Percentiles rank a stretch among this genome's conserved stretches.
Evolutionary conservation across 2,797 vertebrate genomes (phyloP).

Genomic region (Parauchenoglanis punctatus): DNA sequence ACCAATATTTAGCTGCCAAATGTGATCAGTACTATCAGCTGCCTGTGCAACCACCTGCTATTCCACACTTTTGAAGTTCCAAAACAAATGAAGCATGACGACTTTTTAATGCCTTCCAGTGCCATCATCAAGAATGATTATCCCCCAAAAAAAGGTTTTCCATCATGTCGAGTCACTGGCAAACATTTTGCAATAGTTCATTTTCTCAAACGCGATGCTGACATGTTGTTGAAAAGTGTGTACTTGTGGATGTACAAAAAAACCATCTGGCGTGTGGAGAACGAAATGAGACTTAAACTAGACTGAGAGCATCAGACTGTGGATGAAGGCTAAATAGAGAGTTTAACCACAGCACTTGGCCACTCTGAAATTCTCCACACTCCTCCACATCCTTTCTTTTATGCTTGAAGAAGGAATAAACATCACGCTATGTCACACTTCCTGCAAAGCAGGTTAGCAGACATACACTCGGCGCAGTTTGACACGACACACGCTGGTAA

Average conservation of each 20-base stretch:
- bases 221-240: constrained; percentile 22
- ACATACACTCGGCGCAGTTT: constrained; percentile 32
- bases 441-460: constrained; percentile 36
- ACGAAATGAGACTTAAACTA: neutral
- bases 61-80: neutral
- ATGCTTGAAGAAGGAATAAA: constrained; percentile 46
- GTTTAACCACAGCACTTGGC: constrained; percentile 43
- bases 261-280: neutral
- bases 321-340: constrained; percentile 48
- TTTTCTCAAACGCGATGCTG: neutral
- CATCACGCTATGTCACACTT: constrained; percentile 44
- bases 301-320: constrained; percentile 33
- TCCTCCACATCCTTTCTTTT: constrained; percentile 45
- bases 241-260: neutral
- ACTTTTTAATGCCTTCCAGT: neutral
- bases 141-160: neutral
- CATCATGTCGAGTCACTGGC: neutral
- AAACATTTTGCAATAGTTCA: neutral
- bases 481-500: neutral
- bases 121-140: neutral
- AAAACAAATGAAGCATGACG: neutral
- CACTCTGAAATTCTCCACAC: constrained; percentile 38
- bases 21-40: neutral
- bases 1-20: neutral
- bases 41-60: neutral